Conservation (phyloP, 2,797 vertebrate genomes). For the Diplodus puntazzo region DNA sequence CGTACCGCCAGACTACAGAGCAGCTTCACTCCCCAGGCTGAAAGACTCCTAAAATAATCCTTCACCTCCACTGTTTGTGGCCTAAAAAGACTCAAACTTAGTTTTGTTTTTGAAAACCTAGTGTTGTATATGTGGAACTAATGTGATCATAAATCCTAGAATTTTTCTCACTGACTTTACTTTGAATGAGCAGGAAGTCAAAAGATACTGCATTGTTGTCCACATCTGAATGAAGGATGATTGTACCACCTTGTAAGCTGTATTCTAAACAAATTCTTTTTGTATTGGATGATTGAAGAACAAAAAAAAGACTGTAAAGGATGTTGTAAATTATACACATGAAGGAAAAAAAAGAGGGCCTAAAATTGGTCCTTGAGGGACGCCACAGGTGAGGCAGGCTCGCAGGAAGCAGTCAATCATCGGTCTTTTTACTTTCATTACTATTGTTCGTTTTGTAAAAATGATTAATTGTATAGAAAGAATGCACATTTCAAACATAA, state of each 20-base stretch:
- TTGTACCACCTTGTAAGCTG: neutral
- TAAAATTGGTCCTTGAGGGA: conserved; percentile 20
- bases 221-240: neutral
- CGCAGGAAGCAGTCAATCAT: neutral
- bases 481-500: too few species aligned
- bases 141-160: neutral
- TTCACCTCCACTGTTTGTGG: too few species aligned
- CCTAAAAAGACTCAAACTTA: too few species aligned
- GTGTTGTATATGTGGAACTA: too few species aligned
- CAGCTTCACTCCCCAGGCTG: too few species aligned
- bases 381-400: neutral
- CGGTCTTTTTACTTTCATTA: neutral
- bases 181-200: neutral
- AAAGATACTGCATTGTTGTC: too few species aligned
- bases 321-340: neutral
- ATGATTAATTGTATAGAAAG: neutral
- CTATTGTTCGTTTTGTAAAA: neutral
- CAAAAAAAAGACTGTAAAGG: neutral
- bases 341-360: neutral
- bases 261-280: neutral
- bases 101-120: too few species aligned
- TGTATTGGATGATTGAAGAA: neutral
- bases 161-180: neutral
- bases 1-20: too few species aligned
- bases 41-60: too few species aligned